Evolutionary conservation across 1,140 invertebrate genomes (phyloP), one percentile per base, ranked within the genome.

Genomic region (Drosophila kikkawai): DNA sequence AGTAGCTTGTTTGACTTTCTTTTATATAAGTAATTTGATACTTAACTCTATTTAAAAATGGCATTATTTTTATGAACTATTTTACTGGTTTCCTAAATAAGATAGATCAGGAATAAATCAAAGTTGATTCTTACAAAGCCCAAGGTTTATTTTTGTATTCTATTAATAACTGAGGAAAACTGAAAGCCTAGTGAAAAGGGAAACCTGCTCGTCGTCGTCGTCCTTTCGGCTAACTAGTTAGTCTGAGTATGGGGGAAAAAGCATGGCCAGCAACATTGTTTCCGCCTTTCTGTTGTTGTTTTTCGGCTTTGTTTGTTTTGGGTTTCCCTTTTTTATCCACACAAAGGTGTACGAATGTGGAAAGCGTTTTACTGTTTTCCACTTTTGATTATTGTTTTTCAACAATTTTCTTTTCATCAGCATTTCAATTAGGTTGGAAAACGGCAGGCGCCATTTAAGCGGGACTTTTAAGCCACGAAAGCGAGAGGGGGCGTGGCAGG

Each of bases 351-450:
- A 39, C 36, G 59, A 50, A 44, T 60, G 61, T 59, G 76, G 58
- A 67, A 83, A 88, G 57, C 84, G 68, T 80, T 86, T 88, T 83
- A 80, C 66, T 75, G 84, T 79, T 80, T 87, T 84, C 82, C 84
- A 84, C 68, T 88, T 84, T 87, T 84, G 80, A 87, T 87, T 87
- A 88, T 88, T 87, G 84, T 87, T 87, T 87, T 80, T 69, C 78
- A 83, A 79, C 58, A 75, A 84, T 84, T 88, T 88, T 80, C 80
- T 75, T 88, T 87, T 87, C 84, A 87, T 88, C 84, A 84, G 84
- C 84, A 88, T 87, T 87, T 87, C 84, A 87, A 87, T 87, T 87
- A 87, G 84, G 69, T 84, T 76, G 65, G 53, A 79, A 64, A 60
- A 69, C 53, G 71, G 44, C 76, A 69, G 70, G 64, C 84, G 45